Evolutionary conservation across 2,113 vertebrate species (phyloP), one percentile per base, ranked within the genome.

Genomic region (Hepsetus odoe): DNA sequence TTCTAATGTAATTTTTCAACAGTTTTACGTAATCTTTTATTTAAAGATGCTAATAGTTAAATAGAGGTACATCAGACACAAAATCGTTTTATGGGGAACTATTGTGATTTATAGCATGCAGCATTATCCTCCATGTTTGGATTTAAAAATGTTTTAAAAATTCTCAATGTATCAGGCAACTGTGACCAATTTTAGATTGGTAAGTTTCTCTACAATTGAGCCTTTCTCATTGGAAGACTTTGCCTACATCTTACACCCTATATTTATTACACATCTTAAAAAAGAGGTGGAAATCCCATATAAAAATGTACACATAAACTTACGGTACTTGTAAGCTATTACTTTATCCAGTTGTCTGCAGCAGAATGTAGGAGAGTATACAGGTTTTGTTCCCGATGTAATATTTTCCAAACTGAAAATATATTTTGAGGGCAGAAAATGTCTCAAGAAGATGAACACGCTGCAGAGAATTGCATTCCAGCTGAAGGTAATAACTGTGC

Each of bases 381-480:
- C 65, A 24, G 24, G 2, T 68, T 77, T 68, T 44, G 12, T 22
- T 77, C 53, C 46, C 58, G 20, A 28, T 59, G 55, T 65, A 77
- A 53, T 13, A 74, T 76, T 67, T 74, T 80, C 32, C 51, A 59
- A 67, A 74, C 26, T 14, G 71, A 80, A 74, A 67, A 68, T 53
- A 26, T 22, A 38, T 73, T 79, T 38, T 22, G 32, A 62, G 26
- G 9, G n/a, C 13, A 30, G 40, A 66, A 67, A 76, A 51, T 30
- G 74, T 58, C 74, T 65, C 8, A 26, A 9, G 74, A 38, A 67
- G 62, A 76, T 13, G 26, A 46, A 69, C 75, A 69, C 0, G 75
- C 51, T 24, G 26, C 65, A 26, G 53, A 58, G 26, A 26, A 59
- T 44, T 58, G 51, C 51, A 28, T 28, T 49, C 26, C 35, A 46